Conservation (phyloP, 2,113 vertebrate genomes). For the Thymallus thymallus region DNA sequence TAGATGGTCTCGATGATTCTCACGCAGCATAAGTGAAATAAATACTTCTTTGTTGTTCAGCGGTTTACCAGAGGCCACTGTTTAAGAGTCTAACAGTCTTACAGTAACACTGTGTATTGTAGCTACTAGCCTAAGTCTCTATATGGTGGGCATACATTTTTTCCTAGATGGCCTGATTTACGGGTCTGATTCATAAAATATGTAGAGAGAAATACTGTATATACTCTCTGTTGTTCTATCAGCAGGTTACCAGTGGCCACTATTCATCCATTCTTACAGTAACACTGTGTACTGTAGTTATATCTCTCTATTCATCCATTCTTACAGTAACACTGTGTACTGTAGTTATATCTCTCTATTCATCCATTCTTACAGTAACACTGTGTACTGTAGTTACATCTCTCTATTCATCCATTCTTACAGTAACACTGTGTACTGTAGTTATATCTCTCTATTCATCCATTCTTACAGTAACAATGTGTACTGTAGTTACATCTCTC, state of each 20-base stretch:
- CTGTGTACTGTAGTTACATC: no score
- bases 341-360: background rate
- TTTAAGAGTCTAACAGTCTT: background rate
- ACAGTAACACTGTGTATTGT: background rate
- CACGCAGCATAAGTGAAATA: slow-evolving; percentile 24
- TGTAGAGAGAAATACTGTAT: no score
- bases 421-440: no score
- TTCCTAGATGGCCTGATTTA: no score
- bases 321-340: no score
- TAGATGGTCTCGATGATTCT: slow-evolving; percentile 40
- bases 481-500: no score
- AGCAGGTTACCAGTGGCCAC: background rate
- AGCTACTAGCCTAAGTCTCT: background rate
- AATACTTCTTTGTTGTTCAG: slow-evolving; percentile 34
- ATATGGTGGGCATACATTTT: background rate
- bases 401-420: no score
- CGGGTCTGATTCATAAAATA: no score
- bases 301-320: no score
- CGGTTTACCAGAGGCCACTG: slow-evolving; percentile 18
- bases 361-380: no score
- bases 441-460: background rate
- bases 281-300: background rate
- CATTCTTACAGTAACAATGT: background rate
- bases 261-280: background rate
- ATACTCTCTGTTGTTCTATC: background rate